Percentiles rank a stretch among this genome's conserved stretches.
Conservation (phyloP, 2,113 vertebrate genomes). For the Salvelinus namaycush region DNA sequence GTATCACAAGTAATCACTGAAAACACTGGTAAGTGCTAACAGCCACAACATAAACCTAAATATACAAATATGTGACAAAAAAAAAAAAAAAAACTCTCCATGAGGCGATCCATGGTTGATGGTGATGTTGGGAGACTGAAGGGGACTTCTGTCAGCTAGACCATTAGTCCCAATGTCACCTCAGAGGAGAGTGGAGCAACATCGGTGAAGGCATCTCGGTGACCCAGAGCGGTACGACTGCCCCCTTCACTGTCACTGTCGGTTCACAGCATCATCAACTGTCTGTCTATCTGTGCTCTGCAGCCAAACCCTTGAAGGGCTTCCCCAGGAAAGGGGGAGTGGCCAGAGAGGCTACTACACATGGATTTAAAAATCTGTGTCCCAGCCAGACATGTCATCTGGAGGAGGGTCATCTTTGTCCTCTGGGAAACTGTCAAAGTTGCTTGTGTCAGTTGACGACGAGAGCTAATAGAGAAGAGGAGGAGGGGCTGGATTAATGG, state of each 20-base stretch:
- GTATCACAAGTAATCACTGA: neutral
- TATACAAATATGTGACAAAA: neutral
- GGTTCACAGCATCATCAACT: neutral
- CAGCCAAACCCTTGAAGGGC: neutral
- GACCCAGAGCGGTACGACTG: constrained; percentile 79
- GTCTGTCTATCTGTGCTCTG: neutral
- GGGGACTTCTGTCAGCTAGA: constrained; percentile 41
- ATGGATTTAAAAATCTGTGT: constrained; percentile 87
- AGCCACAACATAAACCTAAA: neutral
- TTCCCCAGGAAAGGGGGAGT: neutral
- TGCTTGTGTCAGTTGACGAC: constrained; percentile 92
- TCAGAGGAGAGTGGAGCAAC: constrained; percentile 35
- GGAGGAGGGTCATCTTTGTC: constrained; percentile 91
- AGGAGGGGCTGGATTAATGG: neutral
- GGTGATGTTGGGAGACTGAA: neutral
- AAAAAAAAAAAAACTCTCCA: neutral
- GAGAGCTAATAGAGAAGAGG: constrained; percentile 77
- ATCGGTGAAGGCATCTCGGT: constrained; percentile 89
- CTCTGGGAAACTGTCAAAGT: constrained; percentile 97
- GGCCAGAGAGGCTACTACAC: neutral
- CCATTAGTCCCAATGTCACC: constrained; percentile 83
- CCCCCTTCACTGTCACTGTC: constrained; percentile 42
- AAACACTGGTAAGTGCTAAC: neutral
- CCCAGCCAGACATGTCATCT: constrained; percentile 97
- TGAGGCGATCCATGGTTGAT: neutral